A percentile compares a stretch with the other conserved stretches of the same genome.
These are phyloP conservation scores for Yponomeuta plumbellus DNA, from an alignment of 2,888 invertebrate species.

Conservation along the genomic window DNA sequence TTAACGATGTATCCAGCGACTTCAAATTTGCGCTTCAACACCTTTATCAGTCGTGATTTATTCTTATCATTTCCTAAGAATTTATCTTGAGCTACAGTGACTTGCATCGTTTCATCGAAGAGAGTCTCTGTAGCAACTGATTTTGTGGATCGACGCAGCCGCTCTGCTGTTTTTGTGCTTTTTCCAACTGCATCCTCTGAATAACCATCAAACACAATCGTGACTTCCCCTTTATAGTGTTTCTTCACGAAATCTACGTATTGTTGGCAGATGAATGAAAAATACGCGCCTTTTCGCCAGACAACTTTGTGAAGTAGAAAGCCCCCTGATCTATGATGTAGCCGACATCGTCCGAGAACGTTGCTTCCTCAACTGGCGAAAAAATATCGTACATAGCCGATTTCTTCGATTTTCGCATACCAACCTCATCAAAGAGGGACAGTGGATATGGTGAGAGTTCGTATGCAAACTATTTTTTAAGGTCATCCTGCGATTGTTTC, in stretches of 20 bases:
- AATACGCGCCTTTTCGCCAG: constrained; percentile 27
- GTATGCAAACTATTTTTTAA: constrained; percentile 25
- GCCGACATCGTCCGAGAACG: constrained; percentile 11
- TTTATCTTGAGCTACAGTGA: constrained; percentile 25
- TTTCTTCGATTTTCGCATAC: constrained; percentile 18
- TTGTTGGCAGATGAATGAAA: constrained; percentile 24
- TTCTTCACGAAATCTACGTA: constrained; percentile 29
- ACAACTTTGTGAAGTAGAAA: constrained; percentile 33
- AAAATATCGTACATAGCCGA: constrained; percentile 15
- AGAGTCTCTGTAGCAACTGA: constrained; percentile 23
- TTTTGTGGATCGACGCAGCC: constrained; percentile 24
- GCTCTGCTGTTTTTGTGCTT: constrained; percentile 29
- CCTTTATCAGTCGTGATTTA: constrained; percentile 26
- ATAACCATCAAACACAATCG: constrained; percentile 31
- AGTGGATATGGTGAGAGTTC: constrained; percentile 24
- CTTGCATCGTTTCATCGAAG: constrained; percentile 23
- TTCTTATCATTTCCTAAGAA: constrained; percentile 28
- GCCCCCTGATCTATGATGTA: constrained; percentile 33
- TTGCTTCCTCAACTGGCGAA: constrained; percentile 2
- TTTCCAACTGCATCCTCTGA: constrained; percentile 18
- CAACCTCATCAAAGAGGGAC: constrained; percentile 20
- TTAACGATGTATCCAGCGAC: background rate
- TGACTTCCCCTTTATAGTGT: constrained; percentile 24
- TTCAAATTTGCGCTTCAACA: constrained; percentile 21
- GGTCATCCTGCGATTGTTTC: constrained; percentile 30